Base-by-base conservation (phyloP, 2,113 vertebrate genomes). In the Ibidorhyncha struthersii region DNA sequence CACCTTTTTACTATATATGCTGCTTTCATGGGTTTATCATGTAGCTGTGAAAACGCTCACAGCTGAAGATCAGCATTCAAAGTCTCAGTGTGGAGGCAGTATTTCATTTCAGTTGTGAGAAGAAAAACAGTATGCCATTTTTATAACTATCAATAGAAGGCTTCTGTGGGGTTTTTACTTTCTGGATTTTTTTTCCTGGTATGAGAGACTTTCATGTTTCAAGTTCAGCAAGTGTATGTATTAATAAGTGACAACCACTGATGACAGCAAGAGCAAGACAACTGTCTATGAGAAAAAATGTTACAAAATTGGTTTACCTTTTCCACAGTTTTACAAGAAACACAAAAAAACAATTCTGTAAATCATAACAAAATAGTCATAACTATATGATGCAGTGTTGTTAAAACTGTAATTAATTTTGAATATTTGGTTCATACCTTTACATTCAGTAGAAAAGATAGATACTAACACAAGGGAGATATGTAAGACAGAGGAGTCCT, bases 81-180 rank as follows among this genome's bases (percentile, higher is more conserved):
- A 93, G 38, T 61, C 86, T 87, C 94, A 89, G 81, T 91, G 73
- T 92, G 86, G 58, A 96, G 91, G 69, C 77, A 92, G 70, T 25
- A 76, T 95, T 95, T 95, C 90, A 93, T 92, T 97, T 93, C 74
- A 81, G 30, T 82, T 85, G 61, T 82, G 80, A 95, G 73, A 93
- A 52, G 76, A 38, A 74, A 97, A 97, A 94, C 81, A 87, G 69
- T 93, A 90, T 84, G 72, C 72, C 47, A 82, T 86, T 81, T 95
- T 93, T 97, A 65, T 84, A 83, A 69, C 80, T 80, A 66, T 92
- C 78, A 94, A 55, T 70, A 86, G 45, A 94, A 96, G 43, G 52
- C 30, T 91, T 95, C 83, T 56, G 29, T 53, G 34, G 56, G 26
- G 10, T 9, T 95, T 93, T 91, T 84, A 78, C 66, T 82, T 97